phyloP scores from a whole-genome alignment of 92 coral and sea anemone genomes.

The Ricordea florida region DNA sequence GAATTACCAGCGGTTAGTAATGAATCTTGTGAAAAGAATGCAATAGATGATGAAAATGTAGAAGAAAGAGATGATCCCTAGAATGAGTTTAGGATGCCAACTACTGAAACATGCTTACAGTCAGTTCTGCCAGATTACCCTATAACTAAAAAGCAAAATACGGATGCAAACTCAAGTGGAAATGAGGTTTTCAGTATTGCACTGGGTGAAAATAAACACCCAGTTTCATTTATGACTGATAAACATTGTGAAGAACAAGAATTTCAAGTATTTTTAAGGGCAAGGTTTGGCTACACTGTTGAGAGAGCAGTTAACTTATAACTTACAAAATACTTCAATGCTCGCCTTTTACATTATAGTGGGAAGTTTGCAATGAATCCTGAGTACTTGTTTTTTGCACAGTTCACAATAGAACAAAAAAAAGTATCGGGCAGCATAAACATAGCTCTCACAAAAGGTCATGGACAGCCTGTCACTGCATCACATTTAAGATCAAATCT shows the following conservation, averaged over 20 bases:
- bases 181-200: not conserved
- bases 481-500: slow-evolving; percentile 33
- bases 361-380: not conserved
- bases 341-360: not conserved
- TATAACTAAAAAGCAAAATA: not conserved
- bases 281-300: slow-evolving; percentile 3
- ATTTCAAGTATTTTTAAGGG: not conserved
- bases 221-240: not conserved
- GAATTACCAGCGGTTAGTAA: no score
- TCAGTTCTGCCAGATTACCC: slow-evolving; percentile 1
- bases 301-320: not conserved
- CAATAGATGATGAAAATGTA: not conserved
- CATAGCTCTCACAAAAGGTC: not conserved
- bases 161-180: not conserved
- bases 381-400: slow-evolving; percentile 4
- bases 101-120: slow-evolving; percentile 27
- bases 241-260: not conserved
- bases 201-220: no score
- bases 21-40: no score
- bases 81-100: not conserved
- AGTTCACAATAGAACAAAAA: slow-evolving; percentile 30
- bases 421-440: not conserved
- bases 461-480: slow-evolving; percentile 41
- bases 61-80: not conserved
- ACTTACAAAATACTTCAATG: not conserved